Conservation (phyloP, 1,140 invertebrate genomes). For the Drosophila ironensis region DNA sequence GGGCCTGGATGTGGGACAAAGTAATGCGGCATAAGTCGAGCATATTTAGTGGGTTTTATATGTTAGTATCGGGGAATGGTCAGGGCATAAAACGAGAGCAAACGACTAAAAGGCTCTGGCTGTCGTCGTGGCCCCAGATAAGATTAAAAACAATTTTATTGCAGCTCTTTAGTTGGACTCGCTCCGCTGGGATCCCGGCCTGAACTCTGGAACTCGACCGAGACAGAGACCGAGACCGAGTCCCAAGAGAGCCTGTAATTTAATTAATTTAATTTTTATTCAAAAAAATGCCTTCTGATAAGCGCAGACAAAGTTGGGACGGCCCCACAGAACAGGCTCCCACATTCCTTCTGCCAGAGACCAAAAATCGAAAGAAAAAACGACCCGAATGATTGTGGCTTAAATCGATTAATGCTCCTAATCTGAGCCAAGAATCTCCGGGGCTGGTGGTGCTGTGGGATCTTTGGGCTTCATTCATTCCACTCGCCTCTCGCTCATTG, state of each 20-base stretch:
- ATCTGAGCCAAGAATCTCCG: slow-evolving; percentile 69
- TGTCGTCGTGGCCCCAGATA: slow-evolving; percentile 63
- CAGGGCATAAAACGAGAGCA: slow-evolving; percentile 41
- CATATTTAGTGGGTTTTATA: slow-evolving; percentile 76
- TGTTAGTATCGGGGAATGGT: slow-evolving; percentile 13
- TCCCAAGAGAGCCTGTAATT: slow-evolving; percentile 65
- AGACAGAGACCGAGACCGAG: slow-evolving; percentile 19
- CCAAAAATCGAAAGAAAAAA: slow-evolving; percentile 10
- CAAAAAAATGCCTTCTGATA: slow-evolving; percentile 78
- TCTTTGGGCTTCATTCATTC: slow-evolving; percentile 44
- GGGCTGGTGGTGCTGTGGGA: slow-evolving; percentile 19
- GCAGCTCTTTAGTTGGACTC: slow-evolving; percentile 78
- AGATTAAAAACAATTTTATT: slow-evolving; percentile 81
- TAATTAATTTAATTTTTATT: slow-evolving; percentile 82
- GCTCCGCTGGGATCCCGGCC: slow-evolving; percentile 47
- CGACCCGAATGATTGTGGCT: slow-evolving; percentile 66
- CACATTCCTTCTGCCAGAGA: slow-evolving; percentile 55
- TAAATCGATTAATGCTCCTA: slow-evolving; percentile 81
- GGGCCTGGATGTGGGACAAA: slow-evolving; percentile 29
- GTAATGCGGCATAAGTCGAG: slow-evolving; percentile 72
- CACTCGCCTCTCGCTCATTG: slow-evolving; percentile 61
- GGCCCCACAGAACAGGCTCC: slow-evolving; percentile 51
- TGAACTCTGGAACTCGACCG: too few species aligned
- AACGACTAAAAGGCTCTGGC: slow-evolving; percentile 64
- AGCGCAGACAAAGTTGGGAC: slow-evolving; percentile 62